These are phyloP conservation scores for Montipora capitata DNA, from an alignment of 92 coral and sea anemone species.

Conservation along the genomic window DNA sequence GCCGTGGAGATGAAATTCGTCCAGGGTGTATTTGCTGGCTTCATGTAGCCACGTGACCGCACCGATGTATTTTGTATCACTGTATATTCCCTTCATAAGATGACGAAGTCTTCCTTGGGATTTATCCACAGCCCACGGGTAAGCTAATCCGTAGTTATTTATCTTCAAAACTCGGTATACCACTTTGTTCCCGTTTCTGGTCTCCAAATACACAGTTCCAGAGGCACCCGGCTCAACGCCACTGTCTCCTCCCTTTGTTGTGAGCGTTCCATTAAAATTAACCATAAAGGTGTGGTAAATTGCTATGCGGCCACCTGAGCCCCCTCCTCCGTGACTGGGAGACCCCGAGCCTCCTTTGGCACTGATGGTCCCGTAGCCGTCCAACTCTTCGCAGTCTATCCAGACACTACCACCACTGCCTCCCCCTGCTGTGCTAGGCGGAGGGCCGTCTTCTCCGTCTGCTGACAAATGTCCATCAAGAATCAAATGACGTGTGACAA, in stretches of 20 bases:
- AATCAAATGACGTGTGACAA: slow-evolving; percentile 86
- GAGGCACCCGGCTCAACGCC: slow-evolving; percentile 93
- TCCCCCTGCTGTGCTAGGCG: slow-evolving; percentile 95
- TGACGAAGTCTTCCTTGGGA: slow-evolving; percentile 81
- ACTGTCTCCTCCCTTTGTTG: slow-evolving; percentile 95
- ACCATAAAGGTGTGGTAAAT: slow-evolving; percentile 87
- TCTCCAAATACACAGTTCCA: slow-evolving; percentile 93
- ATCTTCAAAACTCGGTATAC: slow-evolving; percentile 83
- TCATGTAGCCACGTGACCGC: slow-evolving; percentile 98
- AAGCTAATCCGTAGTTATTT: slow-evolving; percentile 84
- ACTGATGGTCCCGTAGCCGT: slow-evolving; percentile 94
- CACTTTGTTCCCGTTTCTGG: slow-evolving; percentile 84
- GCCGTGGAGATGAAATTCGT: slow-evolving; percentile 95
- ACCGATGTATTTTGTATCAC: slow-evolving; percentile 85
- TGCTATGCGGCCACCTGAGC: slow-evolving; percentile 95
- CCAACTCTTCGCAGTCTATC: slow-evolving; percentile 93
- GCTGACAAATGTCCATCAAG: slow-evolving; percentile 96
- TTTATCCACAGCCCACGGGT: slow-evolving; percentile 86
- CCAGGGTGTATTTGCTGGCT: slow-evolving; percentile 78
- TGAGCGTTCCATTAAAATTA: slow-evolving; percentile 96
- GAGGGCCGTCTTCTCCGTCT: slow-evolving; percentile 93
- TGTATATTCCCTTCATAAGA: slow-evolving; percentile 87
- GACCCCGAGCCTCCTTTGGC: slow-evolving; percentile 94
- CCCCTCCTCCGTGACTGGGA: slow-evolving; percentile 89
- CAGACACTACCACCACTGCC: slow-evolving; percentile 99